phyloP scores from a whole-genome alignment of 92 coral and sea anemone genomes.

The Pocillopora meandrina region DNA sequence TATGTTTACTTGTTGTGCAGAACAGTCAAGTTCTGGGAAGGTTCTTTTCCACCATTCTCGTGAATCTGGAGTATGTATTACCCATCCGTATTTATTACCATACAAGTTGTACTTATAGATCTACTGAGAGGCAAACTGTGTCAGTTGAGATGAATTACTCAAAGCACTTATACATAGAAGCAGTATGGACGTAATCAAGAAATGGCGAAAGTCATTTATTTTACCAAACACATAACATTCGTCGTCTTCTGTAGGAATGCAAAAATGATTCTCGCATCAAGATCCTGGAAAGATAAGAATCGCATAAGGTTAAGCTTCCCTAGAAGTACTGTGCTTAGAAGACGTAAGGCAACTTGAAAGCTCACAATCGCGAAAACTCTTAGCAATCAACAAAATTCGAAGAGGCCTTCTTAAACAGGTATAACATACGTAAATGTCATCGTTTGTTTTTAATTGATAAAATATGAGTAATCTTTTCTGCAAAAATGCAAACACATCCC shows the following conservation, averaged over 20 bases:
- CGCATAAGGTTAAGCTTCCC: not conserved
- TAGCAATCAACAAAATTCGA: too few relatives aligned
- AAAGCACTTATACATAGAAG: too few relatives aligned
- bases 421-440: too few relatives aligned
- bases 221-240: slow-evolving; percentile 67
- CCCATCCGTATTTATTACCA: slow-evolving; percentile 77
- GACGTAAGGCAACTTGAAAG: too few relatives aligned
- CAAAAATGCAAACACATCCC: too few relatives aligned
- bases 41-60: slow-evolving; percentile 83
- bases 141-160: not conserved
- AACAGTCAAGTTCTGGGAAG: slow-evolving; percentile 26
- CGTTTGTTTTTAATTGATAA: too few relatives aligned
- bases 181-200: too few relatives aligned
- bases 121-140: slow-evolving; percentile 19
- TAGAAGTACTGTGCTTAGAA: too few relatives aligned
- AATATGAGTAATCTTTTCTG: too few relatives aligned
- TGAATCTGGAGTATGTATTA: slow-evolving; percentile 75
- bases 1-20: slow-evolving; percentile 50
- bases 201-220: not conserved
- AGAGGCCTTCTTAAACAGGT: too few relatives aligned
- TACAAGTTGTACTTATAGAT: slow-evolving; percentile 59
- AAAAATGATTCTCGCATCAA: slow-evolving; percentile 73
- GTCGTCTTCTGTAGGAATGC: slow-evolving; percentile 76
- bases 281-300: slow-evolving; percentile 31
- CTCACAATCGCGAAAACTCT: too few relatives aligned